Base-by-base conservation (phyloP, 2,113 vertebrate species). In the Thermophis baileyi region DNA sequence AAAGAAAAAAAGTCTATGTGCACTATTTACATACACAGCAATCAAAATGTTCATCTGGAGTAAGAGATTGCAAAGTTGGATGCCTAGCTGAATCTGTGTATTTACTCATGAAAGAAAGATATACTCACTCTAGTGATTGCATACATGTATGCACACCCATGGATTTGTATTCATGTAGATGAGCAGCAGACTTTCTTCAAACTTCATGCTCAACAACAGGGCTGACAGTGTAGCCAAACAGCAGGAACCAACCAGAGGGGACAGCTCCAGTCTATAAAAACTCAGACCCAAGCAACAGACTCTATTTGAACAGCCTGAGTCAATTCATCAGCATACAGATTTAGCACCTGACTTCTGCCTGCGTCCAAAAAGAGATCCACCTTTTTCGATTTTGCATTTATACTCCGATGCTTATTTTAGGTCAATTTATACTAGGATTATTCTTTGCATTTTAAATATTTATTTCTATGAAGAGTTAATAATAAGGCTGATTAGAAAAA, bases 181-280 rank as follows among this genome's bases (percentile, higher is more conserved):
- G 53, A 53, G 53, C 44, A 51, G 47, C 47, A 90, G 30, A 24
- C 54, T 51, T 25, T 44, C 49, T 35, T 90, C 51, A 85, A 69
- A 51, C 4, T 89, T 47, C 69, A n/a, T 22, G 63, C 87, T 85
- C 63, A 57, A 46, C 90, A 91, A 18, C 47, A 91, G 69, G 27
- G 74, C 35, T 90, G 90, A 86, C 74, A 74, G 88, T 4, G 20
- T 44, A 92, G 46, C 49, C 27, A 87, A 81, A 63, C 54, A 44
- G 54, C 89, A 93, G 54, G 55, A 87, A 92, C 91, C 93, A 88
- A 89, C 8, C 87, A 0, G 49, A 88, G 87, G 40, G 89, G 93
- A 93, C 91, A 94, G 92, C 94, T 91, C 90, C 44, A 0, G 86
- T 57, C 1, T 93, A 96, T 95, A 96, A 96, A 60, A 96, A 85